phyloP scores from a whole-genome alignment of 2,888 invertebrate species.

The Nephrocerus scutellatus region DNA sequence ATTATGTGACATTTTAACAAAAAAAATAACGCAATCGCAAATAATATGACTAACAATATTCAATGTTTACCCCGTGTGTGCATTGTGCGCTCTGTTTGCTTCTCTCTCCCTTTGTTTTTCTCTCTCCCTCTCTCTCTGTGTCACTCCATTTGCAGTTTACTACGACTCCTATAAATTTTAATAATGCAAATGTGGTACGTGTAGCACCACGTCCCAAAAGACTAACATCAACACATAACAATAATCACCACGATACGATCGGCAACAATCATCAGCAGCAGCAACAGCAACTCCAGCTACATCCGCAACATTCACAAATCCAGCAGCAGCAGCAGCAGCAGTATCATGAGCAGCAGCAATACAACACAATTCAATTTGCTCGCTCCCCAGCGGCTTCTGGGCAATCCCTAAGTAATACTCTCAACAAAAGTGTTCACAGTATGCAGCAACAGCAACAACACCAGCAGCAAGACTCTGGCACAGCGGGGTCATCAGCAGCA shows the following conservation, averaged over 20 bases:
- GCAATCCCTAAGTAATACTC: slow-evolving; percentile 7
- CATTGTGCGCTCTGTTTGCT: too few relatives aligned
- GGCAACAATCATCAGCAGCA: slow-evolving; percentile 38
- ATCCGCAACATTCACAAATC: slow-evolving; percentile 33
- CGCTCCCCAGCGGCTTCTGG: slow-evolving; percentile 15
- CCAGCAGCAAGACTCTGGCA: slow-evolving; percentile 13
- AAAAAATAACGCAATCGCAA: slow-evolving; percentile 10
- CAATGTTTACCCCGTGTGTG: too few relatives aligned
- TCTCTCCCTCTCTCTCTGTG: not conserved
- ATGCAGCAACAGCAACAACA: slow-evolving; percentile 24
- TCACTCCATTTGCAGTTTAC: slow-evolving; percentile 33
- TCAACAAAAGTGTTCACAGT: slow-evolving; percentile 16
- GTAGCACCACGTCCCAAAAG: slow-evolving; percentile 47
- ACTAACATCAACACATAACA: slow-evolving; percentile 30
- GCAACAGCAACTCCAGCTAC: slow-evolving; percentile 46
- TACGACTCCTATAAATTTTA: slow-evolving; percentile 52
- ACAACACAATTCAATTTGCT: slow-evolving; percentile 40
- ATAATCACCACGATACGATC: slow-evolving; percentile 20
- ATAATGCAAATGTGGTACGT: slow-evolving; percentile 53
- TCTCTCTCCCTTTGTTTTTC: slow-evolving; percentile 10
- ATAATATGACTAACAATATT: slow-evolving; percentile 6
- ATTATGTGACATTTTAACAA: too few relatives aligned
- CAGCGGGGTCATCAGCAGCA: slow-evolving; percentile 20
- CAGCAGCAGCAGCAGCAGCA: slow-evolving; percentile 42
- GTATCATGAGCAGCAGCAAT: slow-evolving; percentile 47